Evolutionary conservation across 1,140 invertebrate genomes (phyloP).

Genomic region (Drosophila pseudoobscura): DNA sequence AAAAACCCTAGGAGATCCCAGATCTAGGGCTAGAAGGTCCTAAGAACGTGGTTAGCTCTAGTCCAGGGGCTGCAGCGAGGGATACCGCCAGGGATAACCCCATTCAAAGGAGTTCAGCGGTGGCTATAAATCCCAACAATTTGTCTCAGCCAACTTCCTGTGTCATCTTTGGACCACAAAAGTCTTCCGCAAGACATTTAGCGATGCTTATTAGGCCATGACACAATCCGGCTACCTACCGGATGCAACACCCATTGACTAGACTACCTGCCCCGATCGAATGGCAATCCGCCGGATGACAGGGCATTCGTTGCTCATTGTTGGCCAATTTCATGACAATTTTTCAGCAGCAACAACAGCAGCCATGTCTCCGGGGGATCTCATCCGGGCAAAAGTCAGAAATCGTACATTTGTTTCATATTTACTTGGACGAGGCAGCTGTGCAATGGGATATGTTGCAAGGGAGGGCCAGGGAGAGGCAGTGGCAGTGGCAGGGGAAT

Average conservation of each 20-base stretch:
- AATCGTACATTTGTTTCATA: slow-evolving; percentile 71
- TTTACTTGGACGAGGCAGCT: slow-evolving; percentile 66
- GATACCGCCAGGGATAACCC: too few species aligned
- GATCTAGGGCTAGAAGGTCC: background rate
- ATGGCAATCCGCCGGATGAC: slow-evolving; percentile 47
- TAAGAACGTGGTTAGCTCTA: slow-evolving; percentile 36
- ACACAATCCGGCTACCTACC: slow-evolving; percentile 50
- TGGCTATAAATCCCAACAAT: slow-evolving; percentile 31
- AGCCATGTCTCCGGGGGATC: slow-evolving; percentile 41
- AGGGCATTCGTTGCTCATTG: slow-evolving; percentile 68
- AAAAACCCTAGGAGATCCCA: too few species aligned
- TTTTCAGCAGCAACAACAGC: slow-evolving; percentile 48
- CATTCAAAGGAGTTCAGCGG: too few species aligned
- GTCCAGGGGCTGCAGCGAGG: background rate
- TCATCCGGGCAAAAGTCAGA: slow-evolving; percentile 43
- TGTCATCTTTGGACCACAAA: slow-evolving; percentile 46
- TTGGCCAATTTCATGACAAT: slow-evolving; percentile 78
- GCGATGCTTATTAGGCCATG: slow-evolving; percentile 58
- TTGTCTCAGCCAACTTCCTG: slow-evolving; percentile 60
- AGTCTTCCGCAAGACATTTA: slow-evolving; percentile 73
- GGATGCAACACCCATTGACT: slow-evolving; percentile 23
- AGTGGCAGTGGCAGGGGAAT: background rate
- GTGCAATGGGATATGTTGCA: slow-evolving; percentile 71
- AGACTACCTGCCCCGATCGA: slow-evolving; percentile 39
- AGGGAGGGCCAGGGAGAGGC: background rate